These are phyloP conservation scores for Eulemur coronatus DNA, from an alignment of 2,797 vertebrate genomes.

Conservation along the genomic window DNA sequence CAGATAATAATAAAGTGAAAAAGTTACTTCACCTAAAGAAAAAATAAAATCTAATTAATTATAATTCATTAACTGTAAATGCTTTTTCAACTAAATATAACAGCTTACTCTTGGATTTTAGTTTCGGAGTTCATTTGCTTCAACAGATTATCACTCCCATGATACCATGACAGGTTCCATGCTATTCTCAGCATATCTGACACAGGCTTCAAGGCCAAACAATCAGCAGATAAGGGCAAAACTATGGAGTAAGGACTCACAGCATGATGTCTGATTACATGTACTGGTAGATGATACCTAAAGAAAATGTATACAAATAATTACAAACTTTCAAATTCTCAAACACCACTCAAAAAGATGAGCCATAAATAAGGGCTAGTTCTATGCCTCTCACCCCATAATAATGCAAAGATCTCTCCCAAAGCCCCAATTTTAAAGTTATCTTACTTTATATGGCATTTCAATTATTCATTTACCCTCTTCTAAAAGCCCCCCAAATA, in stretches of 20 bases:
- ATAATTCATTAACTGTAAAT: background rate
- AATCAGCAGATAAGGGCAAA: slow-evolving; percentile 89
- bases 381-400: background rate
- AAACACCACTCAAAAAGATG: background rate
- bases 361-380: background rate
- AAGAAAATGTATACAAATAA: background rate
- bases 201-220: slow-evolving; percentile 86
- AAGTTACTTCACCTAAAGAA: background rate
- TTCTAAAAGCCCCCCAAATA: background rate
- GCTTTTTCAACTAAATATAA: slow-evolving; percentile 39
- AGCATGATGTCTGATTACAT: slow-evolving; percentile 89
- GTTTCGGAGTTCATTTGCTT: slow-evolving; percentile 77
- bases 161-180: slow-evolving; percentile 95
- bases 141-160: slow-evolving; percentile 88
- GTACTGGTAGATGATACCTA: slow-evolving; percentile 92
- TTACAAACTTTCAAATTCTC: background rate
- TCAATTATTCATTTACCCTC: background rate
- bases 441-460: background rate
- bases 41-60: slow-evolving; percentile 6
- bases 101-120: slow-evolving; percentile 85
- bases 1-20: background rate
- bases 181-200: slow-evolving; percentile 90
- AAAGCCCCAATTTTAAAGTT: background rate
- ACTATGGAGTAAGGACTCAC: slow-evolving; percentile 93
- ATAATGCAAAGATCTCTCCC: background rate